Conservation (phyloP, 2,888 invertebrate genomes). For the Phengaris alcon region DNA sequence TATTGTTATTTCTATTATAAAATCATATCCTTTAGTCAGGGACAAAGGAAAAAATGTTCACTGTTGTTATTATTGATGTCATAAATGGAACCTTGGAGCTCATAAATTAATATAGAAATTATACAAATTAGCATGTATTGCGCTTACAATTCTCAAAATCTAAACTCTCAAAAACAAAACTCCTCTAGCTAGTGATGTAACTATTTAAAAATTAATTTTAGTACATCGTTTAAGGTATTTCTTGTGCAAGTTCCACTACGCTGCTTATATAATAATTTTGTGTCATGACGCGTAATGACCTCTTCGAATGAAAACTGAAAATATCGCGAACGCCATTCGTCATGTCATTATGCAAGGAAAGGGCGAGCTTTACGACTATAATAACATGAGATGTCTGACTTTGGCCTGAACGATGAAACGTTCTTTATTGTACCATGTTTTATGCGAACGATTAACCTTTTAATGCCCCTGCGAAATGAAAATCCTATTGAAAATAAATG, state of each 20-base stretch:
- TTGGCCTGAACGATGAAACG: constrained; percentile 69
- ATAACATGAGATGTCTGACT: constrained; percentile 77
- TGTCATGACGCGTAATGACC: constrained; percentile 65
- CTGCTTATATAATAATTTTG: constrained; percentile 36
- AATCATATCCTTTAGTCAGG: too few species aligned
- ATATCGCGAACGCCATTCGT: constrained; percentile 77
- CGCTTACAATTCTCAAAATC: too few species aligned
- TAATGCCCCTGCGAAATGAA: constrained; percentile 59
- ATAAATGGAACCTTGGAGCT: too few species aligned
- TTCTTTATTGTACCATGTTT: constrained; percentile 76
- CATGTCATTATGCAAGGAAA: constrained; percentile 79
- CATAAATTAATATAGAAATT: too few species aligned
- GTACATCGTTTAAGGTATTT: not conserved
- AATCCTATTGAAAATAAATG: constrained; percentile 41
- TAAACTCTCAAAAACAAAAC: too few species aligned
- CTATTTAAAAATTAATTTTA: too few species aligned
- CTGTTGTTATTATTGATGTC: too few species aligned
- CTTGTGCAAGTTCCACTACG: not conserved
- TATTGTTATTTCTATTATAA: too few species aligned
- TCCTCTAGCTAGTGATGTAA: too few species aligned
- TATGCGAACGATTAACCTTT: constrained; percentile 78
- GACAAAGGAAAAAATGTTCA: too few species aligned
- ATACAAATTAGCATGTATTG: too few species aligned
- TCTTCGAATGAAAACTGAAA: constrained; percentile 71
- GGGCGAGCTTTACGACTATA: constrained; percentile 78